Evolutionary conservation across 1,140 invertebrate species (phyloP).

Genomic region (Diabrotica undecimpunctata): DNA sequence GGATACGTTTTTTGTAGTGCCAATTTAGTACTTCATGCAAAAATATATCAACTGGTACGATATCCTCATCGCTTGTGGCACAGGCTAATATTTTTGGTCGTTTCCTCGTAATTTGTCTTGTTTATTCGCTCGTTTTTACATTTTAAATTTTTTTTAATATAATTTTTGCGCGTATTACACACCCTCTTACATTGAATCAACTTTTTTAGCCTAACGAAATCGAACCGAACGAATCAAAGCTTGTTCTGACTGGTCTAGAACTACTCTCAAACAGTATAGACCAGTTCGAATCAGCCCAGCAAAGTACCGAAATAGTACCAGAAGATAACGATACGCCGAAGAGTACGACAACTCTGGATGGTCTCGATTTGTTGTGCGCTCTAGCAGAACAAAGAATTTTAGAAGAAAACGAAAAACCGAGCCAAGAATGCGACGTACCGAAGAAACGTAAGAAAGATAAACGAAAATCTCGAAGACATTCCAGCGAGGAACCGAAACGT

Average conservation of each 20-base stretch:
- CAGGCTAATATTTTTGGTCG: no score
- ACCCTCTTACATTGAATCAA: no score
- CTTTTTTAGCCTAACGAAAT: background rate
- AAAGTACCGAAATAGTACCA: slow-evolving; percentile 31
- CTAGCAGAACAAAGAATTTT: slow-evolving; percentile 79
- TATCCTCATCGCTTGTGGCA: no score
- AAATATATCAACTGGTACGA: no score
- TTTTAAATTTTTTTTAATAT: no score
- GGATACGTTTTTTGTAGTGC: no score
- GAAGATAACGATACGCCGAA: slow-evolving; percentile 37
- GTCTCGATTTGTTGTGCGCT: slow-evolving; percentile 76
- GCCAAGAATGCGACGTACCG: slow-evolving; percentile 27
- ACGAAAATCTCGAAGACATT: slow-evolving; percentile 38
- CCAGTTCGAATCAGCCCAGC: slow-evolving; percentile 58
- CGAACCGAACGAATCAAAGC: slow-evolving; percentile 18
- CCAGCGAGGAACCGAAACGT: slow-evolving; percentile 34
- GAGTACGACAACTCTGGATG: slow-evolving; percentile 53
- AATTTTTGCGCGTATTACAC: no score
- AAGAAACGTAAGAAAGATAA: slow-evolving; percentile 34
- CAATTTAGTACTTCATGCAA: no score
- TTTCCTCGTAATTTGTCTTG: no score
- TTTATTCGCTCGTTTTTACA: no score
- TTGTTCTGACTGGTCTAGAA: slow-evolving; percentile 74
- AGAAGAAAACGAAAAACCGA: slow-evolving; percentile 60
- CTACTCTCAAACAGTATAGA: slow-evolving; percentile 78